These are phyloP conservation scores for Sebastes aleutianus DNA, from an alignment of 2,797 vertebrate species.

Conservation along the genomic window DNA sequence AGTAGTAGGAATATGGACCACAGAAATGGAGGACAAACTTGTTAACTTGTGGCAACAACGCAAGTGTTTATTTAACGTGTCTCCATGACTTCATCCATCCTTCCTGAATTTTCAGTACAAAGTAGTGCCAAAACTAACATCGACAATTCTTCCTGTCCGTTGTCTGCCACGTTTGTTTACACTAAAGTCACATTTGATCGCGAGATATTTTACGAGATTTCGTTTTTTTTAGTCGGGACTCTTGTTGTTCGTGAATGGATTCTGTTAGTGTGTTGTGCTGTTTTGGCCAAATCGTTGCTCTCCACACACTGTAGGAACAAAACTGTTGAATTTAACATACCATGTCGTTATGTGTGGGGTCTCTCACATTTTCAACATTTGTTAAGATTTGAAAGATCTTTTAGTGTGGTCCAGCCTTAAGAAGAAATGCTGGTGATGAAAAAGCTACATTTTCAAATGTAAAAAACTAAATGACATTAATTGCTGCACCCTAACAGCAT, in stretches of 20 bases:
- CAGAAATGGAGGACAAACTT: neutral
- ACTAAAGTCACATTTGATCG: no score
- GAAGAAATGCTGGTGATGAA: neutral
- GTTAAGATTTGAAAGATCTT: no score
- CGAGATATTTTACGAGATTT: no score
- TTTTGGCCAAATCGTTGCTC: no score
- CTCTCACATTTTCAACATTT: no score
- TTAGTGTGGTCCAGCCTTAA: no score
- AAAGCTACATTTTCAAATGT: neutral
- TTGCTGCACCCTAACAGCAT: neutral
- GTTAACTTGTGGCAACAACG: neutral
- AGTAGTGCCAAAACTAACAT: neutral
- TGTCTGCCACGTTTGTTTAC: accelerated
- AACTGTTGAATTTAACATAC: no score
- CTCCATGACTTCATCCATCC: neutral
- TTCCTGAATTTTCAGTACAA: neutral
- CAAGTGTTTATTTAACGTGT: neutral
- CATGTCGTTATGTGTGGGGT: no score
- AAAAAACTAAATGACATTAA: neutral
- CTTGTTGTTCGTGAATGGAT: no score
- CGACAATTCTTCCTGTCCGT: no score
- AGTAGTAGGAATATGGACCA: neutral
- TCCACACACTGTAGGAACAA: no score
- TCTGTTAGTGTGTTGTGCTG: no score
- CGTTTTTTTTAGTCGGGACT: accelerated